Conservation (phyloP, 2,888 invertebrate genomes). For the Cynaeus angustus region DNA sequence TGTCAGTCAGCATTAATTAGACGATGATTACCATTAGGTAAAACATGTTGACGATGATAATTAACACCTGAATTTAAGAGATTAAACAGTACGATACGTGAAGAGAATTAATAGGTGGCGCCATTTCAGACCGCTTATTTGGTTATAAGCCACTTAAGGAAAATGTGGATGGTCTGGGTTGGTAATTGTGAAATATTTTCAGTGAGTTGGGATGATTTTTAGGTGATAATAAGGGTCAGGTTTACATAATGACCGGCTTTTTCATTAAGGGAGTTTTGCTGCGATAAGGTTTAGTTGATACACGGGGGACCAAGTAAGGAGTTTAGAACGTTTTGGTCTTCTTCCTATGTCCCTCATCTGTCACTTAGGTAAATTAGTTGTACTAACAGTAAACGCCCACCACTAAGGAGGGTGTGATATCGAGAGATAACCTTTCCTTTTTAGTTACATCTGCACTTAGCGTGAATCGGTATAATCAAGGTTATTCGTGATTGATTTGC, state of each 20-base stretch:
- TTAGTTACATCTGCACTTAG: conserved; percentile 1
- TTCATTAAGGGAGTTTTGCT: background rate
- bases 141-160: conserved; percentile 2
- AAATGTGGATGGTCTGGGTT: conserved; percentile 5
- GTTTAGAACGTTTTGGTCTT: too few relatives aligned
- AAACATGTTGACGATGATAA: background rate
- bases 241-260: conserved; percentile 15
- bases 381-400: background rate
- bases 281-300: too few relatives aligned
- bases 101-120: conserved; percentile 1
- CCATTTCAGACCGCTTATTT: conserved; percentile 1
- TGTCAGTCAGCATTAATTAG: conserved; percentile 3
- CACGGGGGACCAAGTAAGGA: too few relatives aligned
- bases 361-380: background rate
- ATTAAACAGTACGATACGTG: conserved; percentile 5
- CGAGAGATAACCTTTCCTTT: conserved; percentile 17
- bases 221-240: background rate
- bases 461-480: conserved; percentile 15
- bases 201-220: background rate
- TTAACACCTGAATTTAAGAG: conserved; percentile 6
- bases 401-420: conserved; percentile 1
- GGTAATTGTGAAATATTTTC: conserved; percentile 12
- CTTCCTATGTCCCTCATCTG: too few relatives aligned
- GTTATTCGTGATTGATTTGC: conserved; percentile 25
- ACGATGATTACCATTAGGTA: background rate